Percentiles rank a stretch among this genome's conserved stretches.
These are phyloP conservation scores for Python bivittatus DNA, from an alignment of 2,113 vertebrate species.

Conservation along the genomic window DNA sequence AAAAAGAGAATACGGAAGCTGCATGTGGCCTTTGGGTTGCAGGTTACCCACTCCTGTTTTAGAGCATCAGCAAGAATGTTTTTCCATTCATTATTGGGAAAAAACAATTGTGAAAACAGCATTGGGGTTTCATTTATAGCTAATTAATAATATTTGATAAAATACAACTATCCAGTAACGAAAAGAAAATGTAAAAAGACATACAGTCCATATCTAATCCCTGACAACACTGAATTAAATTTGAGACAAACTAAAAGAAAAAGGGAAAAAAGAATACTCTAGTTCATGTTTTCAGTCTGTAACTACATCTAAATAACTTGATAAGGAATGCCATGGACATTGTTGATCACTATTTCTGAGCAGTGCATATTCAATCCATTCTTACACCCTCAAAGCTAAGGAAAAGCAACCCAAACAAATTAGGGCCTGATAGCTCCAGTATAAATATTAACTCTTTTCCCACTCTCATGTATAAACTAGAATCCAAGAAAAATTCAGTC, in stretches of 20 bases:
- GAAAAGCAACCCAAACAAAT: conserved; percentile 31
- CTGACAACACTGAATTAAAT: background rate
- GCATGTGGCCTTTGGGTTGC: no score
- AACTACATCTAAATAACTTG: background rate
- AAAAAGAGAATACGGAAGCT: no score
- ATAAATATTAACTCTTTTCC: background rate
- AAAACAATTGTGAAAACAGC: background rate
- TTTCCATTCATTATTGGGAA: background rate
- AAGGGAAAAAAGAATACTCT: background rate
- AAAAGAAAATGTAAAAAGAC: background rate
- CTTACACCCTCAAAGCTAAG: background rate
- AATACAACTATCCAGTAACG: background rate
- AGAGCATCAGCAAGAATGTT: background rate
- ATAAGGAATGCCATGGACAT: conserved; percentile 5
- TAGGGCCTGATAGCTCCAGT: background rate
- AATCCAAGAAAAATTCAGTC: conserved; percentile 29
- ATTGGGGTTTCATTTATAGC: background rate
- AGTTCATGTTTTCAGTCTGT: background rate
- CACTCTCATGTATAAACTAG: background rate
- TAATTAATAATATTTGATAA: background rate
- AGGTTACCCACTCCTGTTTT: background rate
- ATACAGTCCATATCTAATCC: background rate
- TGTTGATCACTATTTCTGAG: background rate
- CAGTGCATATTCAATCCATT: background rate
- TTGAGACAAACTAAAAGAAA: background rate